phyloP scores from a whole-genome alignment of 1,140 invertebrate species.

The Papilio glaucus region DNA sequence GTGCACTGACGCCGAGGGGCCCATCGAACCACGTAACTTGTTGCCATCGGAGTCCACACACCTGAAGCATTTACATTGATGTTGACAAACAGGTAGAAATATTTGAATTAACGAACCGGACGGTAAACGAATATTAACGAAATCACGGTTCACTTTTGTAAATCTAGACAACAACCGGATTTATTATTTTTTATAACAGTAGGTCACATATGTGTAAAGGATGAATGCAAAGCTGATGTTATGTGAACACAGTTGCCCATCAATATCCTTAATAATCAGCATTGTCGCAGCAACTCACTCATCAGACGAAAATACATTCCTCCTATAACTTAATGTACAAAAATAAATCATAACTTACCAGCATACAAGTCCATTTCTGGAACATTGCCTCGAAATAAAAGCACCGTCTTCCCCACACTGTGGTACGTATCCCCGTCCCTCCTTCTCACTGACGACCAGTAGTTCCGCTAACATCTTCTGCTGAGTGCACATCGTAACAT shows the following conservation, averaged over 20 bases:
- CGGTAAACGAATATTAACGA: too few species aligned
- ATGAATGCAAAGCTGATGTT: too few species aligned
- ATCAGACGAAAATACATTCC: neutral
- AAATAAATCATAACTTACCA: constrained; percentile 82
- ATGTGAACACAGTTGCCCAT: too few species aligned
- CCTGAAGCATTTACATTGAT: constrained; percentile 48
- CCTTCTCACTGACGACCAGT: constrained; percentile 89
- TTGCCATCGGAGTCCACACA: constrained; percentile 91
- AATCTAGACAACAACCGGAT: too few species aligned
- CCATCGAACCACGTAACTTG: constrained; percentile 91
- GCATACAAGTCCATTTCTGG: constrained; percentile 92
- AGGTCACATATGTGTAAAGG: too few species aligned
- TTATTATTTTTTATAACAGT: too few species aligned
- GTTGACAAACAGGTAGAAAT: too few species aligned
- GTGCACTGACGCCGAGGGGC: constrained; percentile 87
- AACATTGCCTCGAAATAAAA: constrained; percentile 90
- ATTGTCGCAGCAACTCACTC: neutral
- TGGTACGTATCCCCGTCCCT: constrained; percentile 92
- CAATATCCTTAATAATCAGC: too few species aligned
- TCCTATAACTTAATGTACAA: neutral
- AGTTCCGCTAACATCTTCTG: constrained; percentile 91
- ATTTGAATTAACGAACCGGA: too few species aligned
- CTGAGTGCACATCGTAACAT: constrained; percentile 89
- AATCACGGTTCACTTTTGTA: too few species aligned
- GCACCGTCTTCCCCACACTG: constrained; percentile 89